A percentile compares a stretch with the other conserved stretches of the same genome.
These are phyloP conservation scores for Tinamus major DNA, from an alignment of 2,797 vertebrate genomes.

Conservation along the genomic window DNA sequence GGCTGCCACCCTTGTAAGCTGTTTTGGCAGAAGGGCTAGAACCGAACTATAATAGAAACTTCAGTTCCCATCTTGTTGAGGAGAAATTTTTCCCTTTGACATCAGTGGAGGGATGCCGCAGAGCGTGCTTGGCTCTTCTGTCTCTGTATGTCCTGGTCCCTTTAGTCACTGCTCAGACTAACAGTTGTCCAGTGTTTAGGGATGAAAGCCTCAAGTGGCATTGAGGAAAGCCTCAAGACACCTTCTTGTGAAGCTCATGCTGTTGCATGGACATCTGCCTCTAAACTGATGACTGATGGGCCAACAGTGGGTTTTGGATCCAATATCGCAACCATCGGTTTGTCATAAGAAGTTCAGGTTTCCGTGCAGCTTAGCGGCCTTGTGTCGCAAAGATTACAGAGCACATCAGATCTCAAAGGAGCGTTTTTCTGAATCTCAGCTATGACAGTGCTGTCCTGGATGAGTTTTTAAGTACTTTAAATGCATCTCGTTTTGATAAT, in stretches of 20 bases:
- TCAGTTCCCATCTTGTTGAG: not conserved
- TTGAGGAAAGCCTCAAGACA: not conserved
- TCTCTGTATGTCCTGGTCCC: not conserved
- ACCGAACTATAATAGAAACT: not conserved
- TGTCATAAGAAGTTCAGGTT: not conserved
- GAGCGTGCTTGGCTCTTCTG: not conserved
- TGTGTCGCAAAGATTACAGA: not conserved
- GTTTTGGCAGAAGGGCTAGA: not conserved
- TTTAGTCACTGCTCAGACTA: not conserved
- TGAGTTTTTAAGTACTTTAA: too few relatives aligned
- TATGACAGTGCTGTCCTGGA: not conserved
- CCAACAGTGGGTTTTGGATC: not conserved
- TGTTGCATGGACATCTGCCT: not conserved
- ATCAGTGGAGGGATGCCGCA: not conserved
- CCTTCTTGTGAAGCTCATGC: not conserved
- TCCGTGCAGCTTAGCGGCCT: not conserved
- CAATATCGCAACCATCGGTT: accelerated
- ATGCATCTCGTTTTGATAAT: too few relatives aligned
- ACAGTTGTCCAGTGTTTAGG: not conserved
- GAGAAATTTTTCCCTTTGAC: not conserved
- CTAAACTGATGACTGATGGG: not conserved
- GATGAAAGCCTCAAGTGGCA: not conserved
- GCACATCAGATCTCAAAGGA: accelerated
- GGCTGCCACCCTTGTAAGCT: not conserved
- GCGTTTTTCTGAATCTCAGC: not conserved